phyloP scores from a whole-genome alignment of 2,888 invertebrate species.

The Campoplex capitator region DNA sequence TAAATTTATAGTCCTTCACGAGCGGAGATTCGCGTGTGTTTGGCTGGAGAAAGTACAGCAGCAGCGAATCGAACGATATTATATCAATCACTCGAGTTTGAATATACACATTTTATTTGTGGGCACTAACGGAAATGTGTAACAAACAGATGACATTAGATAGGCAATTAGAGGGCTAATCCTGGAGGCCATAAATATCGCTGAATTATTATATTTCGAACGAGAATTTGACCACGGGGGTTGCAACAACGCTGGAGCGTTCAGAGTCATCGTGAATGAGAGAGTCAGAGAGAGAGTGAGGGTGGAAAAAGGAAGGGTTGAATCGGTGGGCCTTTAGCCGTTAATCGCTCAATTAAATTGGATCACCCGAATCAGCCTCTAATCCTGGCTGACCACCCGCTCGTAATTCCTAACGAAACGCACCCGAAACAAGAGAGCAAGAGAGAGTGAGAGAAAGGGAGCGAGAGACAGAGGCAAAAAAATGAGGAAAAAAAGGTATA shows the following conservation, averaged over 20 bases:
- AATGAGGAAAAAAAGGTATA: slow-evolving; percentile 28
- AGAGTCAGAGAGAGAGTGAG: slow-evolving; percentile 45
- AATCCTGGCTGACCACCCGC: slow-evolving; percentile 76
- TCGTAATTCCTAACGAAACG: slow-evolving; percentile 66
- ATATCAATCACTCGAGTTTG: slow-evolving; percentile 25
- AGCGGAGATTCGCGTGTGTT: background rate
- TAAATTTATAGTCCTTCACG: slow-evolving; percentile 47
- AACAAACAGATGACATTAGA: slow-evolving; percentile 80
- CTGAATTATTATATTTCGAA: slow-evolving; percentile 79
- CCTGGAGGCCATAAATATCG: slow-evolving; percentile 83
- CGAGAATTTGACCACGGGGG: slow-evolving; percentile 21
- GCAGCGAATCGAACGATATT: background rate
- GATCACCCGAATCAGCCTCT: slow-evolving; percentile 83
- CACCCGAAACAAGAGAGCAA: slow-evolving; percentile 38
- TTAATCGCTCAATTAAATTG: slow-evolving; percentile 85
- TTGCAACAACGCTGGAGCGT: slow-evolving; percentile 24
- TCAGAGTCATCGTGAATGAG: slow-evolving; percentile 56
- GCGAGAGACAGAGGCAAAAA: background rate
- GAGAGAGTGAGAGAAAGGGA: background rate
- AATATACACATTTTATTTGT: background rate
- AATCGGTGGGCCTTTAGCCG: slow-evolving; percentile 80
- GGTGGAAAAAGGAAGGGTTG: slow-evolving; percentile 36
- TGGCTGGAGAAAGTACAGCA: slow-evolving; percentile 29
- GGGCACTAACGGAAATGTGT: slow-evolving; percentile 23
- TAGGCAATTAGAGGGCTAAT: slow-evolving; percentile 82